Evolutionary conservation across 2,888 invertebrate species (phyloP), one percentile per base, ranked within the genome.

Genomic region (Harmothoe impar): DNA sequence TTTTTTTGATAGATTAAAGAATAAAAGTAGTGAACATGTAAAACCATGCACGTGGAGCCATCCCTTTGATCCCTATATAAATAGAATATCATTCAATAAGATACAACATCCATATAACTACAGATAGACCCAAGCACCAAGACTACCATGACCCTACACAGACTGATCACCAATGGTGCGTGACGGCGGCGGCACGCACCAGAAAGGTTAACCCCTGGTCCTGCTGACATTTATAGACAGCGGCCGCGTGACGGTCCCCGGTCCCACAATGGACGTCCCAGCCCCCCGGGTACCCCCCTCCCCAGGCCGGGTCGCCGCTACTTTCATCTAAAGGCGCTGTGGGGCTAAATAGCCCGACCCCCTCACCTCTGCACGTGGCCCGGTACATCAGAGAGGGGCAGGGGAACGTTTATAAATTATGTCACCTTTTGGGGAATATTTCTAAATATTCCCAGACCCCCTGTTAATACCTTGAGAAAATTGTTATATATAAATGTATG

Each of bases 361-460:
- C 81, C 15, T 81, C 35, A 81, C 81, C 81, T 25, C 81, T n/a
- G 81, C 81, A 81, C 81, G 81, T 81, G 81, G 81, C 77, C 35
- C 0, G 33, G 23, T 3, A 43, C 81, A 81, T 81, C 35, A 81
- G 5, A 25, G 35, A 23, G 35, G 81, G 81, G 35, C 35, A 12
- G 43, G 81, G 43, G 35, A n/a, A n/a, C 17, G 68, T n/a, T n/a
- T n/a, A n/a, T n/a, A n/a, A n/a, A n/a, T n/a, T n/a, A n/a, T n/a
- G n/a, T n/a, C n/a, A n/a, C n/a, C n/a, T n/a, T n/a, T n/a, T n/a
- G n/a, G n/a, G n/a, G n/a, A n/a, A n/a, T n/a, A n/a, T n/a, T n/a
- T n/a, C n/a, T n/a, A n/a, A n/a, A n/a, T n/a, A n/a, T n/a, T n/a
- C n/a, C n/a, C n/a, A n/a, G n/a, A n/a, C n/a, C n/a, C n/a, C n/a